These are phyloP conservation scores for Propsilocerus akamusi DNA, from an alignment of 1,140 invertebrate species.

Conservation along the genomic window DNA sequence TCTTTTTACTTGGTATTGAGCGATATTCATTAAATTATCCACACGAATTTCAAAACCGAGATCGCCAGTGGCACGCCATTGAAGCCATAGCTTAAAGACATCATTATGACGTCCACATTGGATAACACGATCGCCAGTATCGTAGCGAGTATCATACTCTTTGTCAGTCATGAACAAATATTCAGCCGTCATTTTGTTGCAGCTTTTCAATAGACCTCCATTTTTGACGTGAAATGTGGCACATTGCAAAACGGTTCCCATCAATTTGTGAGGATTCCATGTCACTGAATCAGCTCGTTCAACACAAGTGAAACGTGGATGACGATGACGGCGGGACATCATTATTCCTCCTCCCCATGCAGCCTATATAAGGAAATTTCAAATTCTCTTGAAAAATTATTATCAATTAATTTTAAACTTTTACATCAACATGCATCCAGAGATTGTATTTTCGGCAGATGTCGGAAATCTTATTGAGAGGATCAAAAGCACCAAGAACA, in stretches of 20 bases:
- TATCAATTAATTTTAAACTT: not conserved
- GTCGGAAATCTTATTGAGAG: conserved; percentile 49
- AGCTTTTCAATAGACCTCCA: not conserved
- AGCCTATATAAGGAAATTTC: conserved; percentile 36
- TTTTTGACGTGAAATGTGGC: conserved; percentile 43
- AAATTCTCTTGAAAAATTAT: not conserved
- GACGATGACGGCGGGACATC: conserved; percentile 13
- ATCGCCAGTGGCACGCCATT: not conserved
- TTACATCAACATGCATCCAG: conserved; percentile 85
- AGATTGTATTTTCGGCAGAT: conserved; percentile 39
- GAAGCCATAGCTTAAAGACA: not conserved
- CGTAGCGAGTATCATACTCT: not conserved
- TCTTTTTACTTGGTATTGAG: not conserved
- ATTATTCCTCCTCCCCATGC: conserved; percentile 58
- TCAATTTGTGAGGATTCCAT: conserved; percentile 90
- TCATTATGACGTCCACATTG: not conserved
- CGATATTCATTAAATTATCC: not conserved
- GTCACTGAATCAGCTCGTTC: conserved; percentile 50
- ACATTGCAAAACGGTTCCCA: conserved; percentile 75
- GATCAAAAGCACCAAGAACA: conserved; percentile 70
- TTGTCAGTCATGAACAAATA: conserved; percentile 6
- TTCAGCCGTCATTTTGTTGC: conserved; percentile 5
- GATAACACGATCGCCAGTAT: conserved; percentile 3
- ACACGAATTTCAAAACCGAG: not conserved
- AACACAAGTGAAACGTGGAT: conserved; percentile 24